Percentiles rank a stretch among this genome's conserved stretches.
Evolutionary conservation across 37 sponge, comb jelly and placozoan species (phyloP).

Genomic region (Hormiphora californensis): DNA sequence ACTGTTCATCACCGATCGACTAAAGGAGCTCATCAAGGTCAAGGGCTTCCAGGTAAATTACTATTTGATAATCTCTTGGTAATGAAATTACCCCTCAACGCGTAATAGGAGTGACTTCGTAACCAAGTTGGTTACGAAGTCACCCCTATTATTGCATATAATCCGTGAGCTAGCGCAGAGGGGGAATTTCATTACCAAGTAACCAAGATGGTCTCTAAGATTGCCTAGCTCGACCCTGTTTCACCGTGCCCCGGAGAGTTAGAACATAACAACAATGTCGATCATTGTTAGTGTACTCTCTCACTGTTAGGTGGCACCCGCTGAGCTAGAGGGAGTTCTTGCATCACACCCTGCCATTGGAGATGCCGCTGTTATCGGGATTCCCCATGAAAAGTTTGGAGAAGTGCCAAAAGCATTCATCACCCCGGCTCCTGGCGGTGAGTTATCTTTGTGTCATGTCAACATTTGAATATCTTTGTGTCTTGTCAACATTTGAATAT

Average conservation of each 20-base stretch:
- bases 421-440: background rate
- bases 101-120: no score
- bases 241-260: no score
- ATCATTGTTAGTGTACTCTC: background rate
- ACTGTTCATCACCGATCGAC: background rate
- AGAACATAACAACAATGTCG: no score
- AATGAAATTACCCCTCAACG: no score
- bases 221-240: no score
- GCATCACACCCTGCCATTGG: background rate
- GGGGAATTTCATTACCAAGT: no score
- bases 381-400: background rate
- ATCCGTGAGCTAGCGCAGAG: no score
- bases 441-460: background rate
- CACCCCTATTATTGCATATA: no score
- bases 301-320: background rate
- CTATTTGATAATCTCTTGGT: no score
- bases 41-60: background rate
- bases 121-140: no score
- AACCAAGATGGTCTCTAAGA: no score
- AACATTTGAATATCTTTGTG: background rate
- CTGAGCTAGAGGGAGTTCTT: background rate
- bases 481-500: background rate
- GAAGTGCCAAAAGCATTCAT: constrained; percentile 10
- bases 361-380: constrained; percentile 18
- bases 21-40: constrained; percentile 15